phyloP scores from a whole-genome alignment of 2,113 vertebrate species.

The Girardinichthys multiradiatus region DNA sequence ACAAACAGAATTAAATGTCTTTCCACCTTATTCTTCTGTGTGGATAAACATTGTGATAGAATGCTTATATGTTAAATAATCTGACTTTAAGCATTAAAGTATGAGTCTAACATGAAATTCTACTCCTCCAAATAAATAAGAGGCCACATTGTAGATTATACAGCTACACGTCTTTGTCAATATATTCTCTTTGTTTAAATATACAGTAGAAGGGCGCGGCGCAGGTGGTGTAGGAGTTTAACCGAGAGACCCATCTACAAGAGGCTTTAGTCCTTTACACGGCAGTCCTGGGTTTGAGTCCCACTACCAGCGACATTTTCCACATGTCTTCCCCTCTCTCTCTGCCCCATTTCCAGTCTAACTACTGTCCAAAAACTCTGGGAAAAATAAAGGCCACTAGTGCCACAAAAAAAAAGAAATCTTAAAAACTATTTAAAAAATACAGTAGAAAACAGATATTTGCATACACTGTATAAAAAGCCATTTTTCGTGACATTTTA shows the following conservation, averaged over 20 bases:
- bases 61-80: slow-evolving; percentile 34
- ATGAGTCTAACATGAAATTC: slow-evolving; percentile 16
- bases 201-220: not conserved
- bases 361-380: too few relatives aligned
- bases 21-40: slow-evolving; percentile 20
- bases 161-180: not conserved
- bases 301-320: too few relatives aligned
- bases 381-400: too few relatives aligned
- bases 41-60: slow-evolving; percentile 5
- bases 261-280: too few relatives aligned
- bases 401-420: too few relatives aligned
- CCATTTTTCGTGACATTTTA: not conserved
- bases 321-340: too few relatives aligned
- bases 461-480: not conserved
- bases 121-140: not conserved
- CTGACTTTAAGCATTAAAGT: slow-evolving; percentile 21
- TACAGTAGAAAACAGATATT: not conserved
- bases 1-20: slow-evolving; percentile 31
- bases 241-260: too few relatives aligned
- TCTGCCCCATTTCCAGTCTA: too few relatives aligned
- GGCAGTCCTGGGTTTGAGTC: too few relatives aligned
- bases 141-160: too few relatives aligned
- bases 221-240: too few relatives aligned
- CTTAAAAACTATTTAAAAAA: too few relatives aligned
- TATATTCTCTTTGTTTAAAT: not conserved